Evolutionary conservation across 2,113 vertebrate species (phyloP), one percentile per base, ranked within the genome.

Genomic region (Entomyzon cyanotis): DNA sequence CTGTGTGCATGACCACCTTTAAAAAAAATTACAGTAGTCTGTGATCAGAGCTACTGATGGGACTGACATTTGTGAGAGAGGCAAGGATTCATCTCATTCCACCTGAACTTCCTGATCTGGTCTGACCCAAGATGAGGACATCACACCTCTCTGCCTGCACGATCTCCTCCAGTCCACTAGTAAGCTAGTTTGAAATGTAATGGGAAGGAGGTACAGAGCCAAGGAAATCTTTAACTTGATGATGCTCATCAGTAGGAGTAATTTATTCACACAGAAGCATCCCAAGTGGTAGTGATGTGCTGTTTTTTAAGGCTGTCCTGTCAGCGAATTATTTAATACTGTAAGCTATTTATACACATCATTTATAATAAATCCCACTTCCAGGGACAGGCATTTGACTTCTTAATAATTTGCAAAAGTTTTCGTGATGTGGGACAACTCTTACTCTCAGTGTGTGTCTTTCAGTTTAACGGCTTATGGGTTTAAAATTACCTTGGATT

Each of bases 221-320:
- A 56, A 69, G 80, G 63, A 69, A 96, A 97, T 95, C 19, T 93
- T 97, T 97, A 95, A 97, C 94, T 85, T 94, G 86, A 95, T 94
- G 91, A 75, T 70, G 28, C 41, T 96, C 90, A 81, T 93, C 94
- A 92, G 60, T 37, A 80, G 84, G 59, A 63, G 55, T 65, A 76
- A 93, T 95, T 67, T 70, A n/a, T 91, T 85, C 91, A 58, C 64
- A 81, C 74, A 39, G 74, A 90, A 92, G 83, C 80, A 75, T 39
- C 80, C 28, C 30, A 46, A n/a, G 58, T 63, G 55, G 17, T 60
- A 39, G 74, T 19, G 25, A 53, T 35, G 73, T 55, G 75, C 62
- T 87, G 11, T 39, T 70, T 77, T 89, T 84, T 71, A 82, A 85
- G 62, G 41, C 74, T 87, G 35, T 70, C 63, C 63, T 58, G 27